Conservation (phyloP, 2,888 invertebrate genomes). For the Parnassius smintheus region DNA sequence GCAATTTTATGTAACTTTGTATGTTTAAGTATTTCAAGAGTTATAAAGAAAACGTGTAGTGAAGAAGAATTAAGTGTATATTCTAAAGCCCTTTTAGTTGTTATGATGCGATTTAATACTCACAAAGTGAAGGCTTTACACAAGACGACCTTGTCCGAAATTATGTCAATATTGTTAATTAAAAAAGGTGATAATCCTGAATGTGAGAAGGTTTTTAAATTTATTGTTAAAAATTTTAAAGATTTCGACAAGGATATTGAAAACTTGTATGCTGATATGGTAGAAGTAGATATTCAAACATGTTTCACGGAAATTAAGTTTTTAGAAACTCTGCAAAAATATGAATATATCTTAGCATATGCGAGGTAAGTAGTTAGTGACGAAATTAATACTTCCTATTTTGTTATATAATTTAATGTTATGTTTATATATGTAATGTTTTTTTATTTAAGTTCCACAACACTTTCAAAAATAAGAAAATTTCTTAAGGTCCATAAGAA, state of each 20-base stretch:
- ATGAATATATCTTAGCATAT: constrained; percentile 48
- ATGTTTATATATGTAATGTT: constrained; percentile 7
- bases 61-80: constrained; percentile 51
- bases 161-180: constrained; percentile 77
- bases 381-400: not conserved
- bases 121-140: constrained; percentile 61
- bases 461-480: constrained; percentile 72
- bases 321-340: constrained; percentile 51
- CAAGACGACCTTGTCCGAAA: constrained; percentile 72
- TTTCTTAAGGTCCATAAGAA: constrained; percentile 77
- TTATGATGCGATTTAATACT: constrained; percentile 67
- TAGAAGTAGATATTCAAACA: constrained; percentile 38
- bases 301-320: constrained; percentile 47
- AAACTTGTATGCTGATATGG: constrained; percentile 49
- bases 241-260: constrained; percentile 62
- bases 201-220: constrained; percentile 68
- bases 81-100: constrained; percentile 62
- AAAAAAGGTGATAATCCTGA: constrained; percentile 56
- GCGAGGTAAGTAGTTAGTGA: constrained; percentile 51
- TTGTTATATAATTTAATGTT: not conserved
- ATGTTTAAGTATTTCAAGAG: constrained; percentile 74
- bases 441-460: constrained; percentile 67
- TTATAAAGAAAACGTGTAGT: constrained; percentile 62
- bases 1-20: constrained; percentile 80
- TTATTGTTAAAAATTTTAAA: constrained; percentile 76